A percentile compares a stretch with the other conserved stretches of the same genome.
Conservation (phyloP, 2,888 invertebrate genomes). For the Polylopha cassiicola region DNA sequence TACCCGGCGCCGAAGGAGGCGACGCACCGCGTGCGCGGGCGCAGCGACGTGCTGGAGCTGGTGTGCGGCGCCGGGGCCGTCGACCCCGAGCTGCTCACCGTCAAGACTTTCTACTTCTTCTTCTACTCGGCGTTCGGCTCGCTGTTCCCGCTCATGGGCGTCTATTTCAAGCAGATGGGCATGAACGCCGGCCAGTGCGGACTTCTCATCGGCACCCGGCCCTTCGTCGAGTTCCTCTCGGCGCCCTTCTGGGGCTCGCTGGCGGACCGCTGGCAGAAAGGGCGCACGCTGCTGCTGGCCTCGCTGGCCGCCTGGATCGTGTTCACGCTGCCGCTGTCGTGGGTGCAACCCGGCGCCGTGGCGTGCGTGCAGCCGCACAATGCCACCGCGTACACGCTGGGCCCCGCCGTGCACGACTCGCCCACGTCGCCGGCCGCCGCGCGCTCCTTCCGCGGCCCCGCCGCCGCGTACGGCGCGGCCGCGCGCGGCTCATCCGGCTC, state of each 20-base stretch:
- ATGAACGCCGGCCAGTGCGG: conserved; percentile 99
- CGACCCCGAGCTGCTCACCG: conserved; percentile 94
- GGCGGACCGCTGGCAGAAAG: conserved; percentile 93
- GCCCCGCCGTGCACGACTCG: conserved; percentile 73
- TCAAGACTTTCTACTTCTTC: conserved; percentile 99
- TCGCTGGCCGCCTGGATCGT: conserved; percentile 97
- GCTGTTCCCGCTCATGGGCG: conserved; percentile 97
- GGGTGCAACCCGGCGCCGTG: conserved; percentile 95
- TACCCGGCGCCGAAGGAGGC: conserved; percentile 92
- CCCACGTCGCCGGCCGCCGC: conserved; percentile 35
- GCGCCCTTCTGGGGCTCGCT: conserved; percentile 99
- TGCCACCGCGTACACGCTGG: conserved; percentile 79
- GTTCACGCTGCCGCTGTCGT: conserved; percentile 96
- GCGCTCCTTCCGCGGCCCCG: conserved; percentile 46
- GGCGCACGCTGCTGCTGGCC: conserved; percentile 90
- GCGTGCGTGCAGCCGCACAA: conserved; percentile 84
- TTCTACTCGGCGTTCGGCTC: conserved; percentile 99
- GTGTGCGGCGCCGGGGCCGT: conserved; percentile 86
- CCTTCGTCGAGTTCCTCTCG: conserved; percentile 97
- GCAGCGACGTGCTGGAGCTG: conserved; percentile 89
- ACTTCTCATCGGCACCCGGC: conserved; percentile 94
- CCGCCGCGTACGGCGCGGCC: conserved; percentile 49
- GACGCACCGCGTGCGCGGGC: conserved; percentile 92
- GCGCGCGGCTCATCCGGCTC: conserved; percentile 73
- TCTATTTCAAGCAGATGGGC: conserved; percentile 99